Evolutionary conservation across 2,888 invertebrate genomes (phyloP), one percentile per base, ranked within the genome.

Genomic region (Ornithoptera priamus): DNA sequence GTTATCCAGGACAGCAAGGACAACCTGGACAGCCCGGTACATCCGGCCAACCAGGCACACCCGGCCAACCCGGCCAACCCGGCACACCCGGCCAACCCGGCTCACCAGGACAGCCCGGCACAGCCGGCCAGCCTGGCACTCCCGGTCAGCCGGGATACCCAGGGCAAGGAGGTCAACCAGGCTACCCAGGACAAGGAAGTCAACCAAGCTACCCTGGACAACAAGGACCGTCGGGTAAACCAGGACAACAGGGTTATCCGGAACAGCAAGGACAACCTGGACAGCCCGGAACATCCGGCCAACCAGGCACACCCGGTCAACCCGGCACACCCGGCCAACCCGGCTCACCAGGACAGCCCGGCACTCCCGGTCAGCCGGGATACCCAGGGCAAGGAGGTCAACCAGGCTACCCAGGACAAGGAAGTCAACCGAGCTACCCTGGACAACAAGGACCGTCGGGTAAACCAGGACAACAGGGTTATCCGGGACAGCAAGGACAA

Each of bases 51-150:
- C 77, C 77, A 5, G 78, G 80, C 2, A 58, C 60, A 15, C 74
- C 74, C 1, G 76, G 75, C 7, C 46, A 72, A 0, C 75, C 75
- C 2, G 15, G 46, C 12, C 8, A 46, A 2, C 42, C 2, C 77
- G 76, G 78, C 22, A 50, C 69, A 50, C 78, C 79, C n/a, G 81
- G 79, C 61, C 70, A 74, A 0, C 77, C 78, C 8, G 78, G 80
- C 2, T 56, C 60, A 15, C 74, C 74, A 0, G 76, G 75, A 7
- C 42, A 72, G 0, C 75, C 75, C 2, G 15, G 42, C 1, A 46
- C 15, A 46, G 2, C 24, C 2, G 24, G 24, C 30, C 58, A 69
- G 46, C 78, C 79, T 0, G 75, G 75, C 5, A 46, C 72, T 53
- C 72, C 66, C 30, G 72, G 74, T 6, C 4, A 30, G 79, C 24